Evolutionary conservation across 2,888 invertebrate species (phyloP), one percentile per base, ranked within the genome.

Genomic region (Mactromeris polynyma): DNA sequence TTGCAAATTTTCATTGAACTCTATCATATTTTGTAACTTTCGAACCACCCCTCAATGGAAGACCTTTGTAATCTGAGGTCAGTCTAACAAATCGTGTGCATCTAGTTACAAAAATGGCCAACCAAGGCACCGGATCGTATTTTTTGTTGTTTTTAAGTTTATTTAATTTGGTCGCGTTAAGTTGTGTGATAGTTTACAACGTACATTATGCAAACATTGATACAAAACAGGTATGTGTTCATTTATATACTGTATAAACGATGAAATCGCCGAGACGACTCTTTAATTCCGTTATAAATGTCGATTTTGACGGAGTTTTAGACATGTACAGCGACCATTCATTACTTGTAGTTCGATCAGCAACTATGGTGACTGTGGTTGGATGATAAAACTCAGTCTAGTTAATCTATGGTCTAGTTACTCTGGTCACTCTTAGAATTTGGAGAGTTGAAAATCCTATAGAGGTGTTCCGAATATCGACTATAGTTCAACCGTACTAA

Each of bases 111-210:
- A 83, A 83, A 73, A 46, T 77, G 83, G 58, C 26, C 26, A 83
- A 40, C 38, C 69, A 69, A 42, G 40, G 7, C 73, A 17, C 81
- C 7, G 89, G 87, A 73, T 69, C 85, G 3, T 85, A 85, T 40
- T 64, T 88, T 31, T 54, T 90, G 38, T 54, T 64, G 14, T 83
- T 88, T 81, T 77, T 90, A 11, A 88, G 86, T 46, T 40, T 90
- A 19, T 84, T 86, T 33, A 90, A 90, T 42, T 90, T 90, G 17
- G 84, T 69, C 7, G 86, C 90, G 9, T 40, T 88, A 31, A 17
- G 86, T 1, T 86, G 88, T 78, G 64, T 90, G n/a, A 77, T 83
- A n/a, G 73, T 88, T 6, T 90, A 88, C 40, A 81, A 90, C n/a
- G 21, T 88, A n/a, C 83, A 69, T 9, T 88, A 86, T 80, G 86